Percentiles rank a stretch among this genome's conserved stretches.
These are phyloP conservation scores for Pseudomugil tenellus DNA, from an alignment of 2,797 vertebrate genomes.

Conservation along the genomic window DNA sequence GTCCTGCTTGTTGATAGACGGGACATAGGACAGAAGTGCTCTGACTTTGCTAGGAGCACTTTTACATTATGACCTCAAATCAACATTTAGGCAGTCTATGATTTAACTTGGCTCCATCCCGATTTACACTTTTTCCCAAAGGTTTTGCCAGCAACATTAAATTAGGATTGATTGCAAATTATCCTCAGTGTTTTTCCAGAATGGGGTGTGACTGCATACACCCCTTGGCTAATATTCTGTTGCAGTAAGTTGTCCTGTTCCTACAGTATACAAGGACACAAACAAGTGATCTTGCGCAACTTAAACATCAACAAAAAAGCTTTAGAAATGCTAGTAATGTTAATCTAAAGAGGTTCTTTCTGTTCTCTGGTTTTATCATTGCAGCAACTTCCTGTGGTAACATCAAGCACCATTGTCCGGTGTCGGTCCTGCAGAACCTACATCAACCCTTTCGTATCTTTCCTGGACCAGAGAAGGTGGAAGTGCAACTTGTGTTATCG, in stretches of 20 bases:
- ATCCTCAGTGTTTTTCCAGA: neutral
- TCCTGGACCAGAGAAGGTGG: slow-evolving; percentile 96
- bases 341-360: slow-evolving; percentile 6
- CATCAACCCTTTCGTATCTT: slow-evolving; percentile 96
- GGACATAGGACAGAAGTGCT: too few species aligned
- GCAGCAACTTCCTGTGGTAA: slow-evolving; percentile 96
- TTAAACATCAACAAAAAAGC: slow-evolving; percentile 4
- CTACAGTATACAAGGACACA: slow-evolving; percentile 17
- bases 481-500: slow-evolving; percentile 96
- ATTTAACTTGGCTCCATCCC: neutral
- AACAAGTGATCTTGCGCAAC: slow-evolving; percentile 6
- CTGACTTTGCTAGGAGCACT: neutral
- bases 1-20: too few species aligned
- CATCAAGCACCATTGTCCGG: slow-evolving; percentile 95
- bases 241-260: slow-evolving; percentile 1
- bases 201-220: slow-evolving; percentile 7
- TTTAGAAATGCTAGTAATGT: slow-evolving; percentile 9
- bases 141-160: neutral
- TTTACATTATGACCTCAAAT: too few species aligned
- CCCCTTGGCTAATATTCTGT: slow-evolving; percentile 9
- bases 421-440: slow-evolving; percentile 96
- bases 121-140: neutral
- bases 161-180: slow-evolving; percentile 6
- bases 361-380: slow-evolving; percentile 31
- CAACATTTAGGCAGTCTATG: neutral